Conservation (phyloP, 2,113 vertebrate genomes). For the Corydoras sp. region DNA sequence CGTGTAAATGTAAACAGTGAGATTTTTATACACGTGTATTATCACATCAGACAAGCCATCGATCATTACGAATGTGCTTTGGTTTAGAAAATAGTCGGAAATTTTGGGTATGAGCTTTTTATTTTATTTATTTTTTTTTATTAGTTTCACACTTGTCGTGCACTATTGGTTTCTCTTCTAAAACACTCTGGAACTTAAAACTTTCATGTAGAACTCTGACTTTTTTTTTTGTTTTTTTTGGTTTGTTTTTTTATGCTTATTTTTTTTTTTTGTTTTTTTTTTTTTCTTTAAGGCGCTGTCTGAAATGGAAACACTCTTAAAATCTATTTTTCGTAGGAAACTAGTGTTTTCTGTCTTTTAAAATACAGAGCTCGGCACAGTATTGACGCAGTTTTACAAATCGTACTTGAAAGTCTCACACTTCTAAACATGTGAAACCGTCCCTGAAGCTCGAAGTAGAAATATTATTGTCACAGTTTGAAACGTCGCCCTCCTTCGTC, state of each 20-base stretch:
- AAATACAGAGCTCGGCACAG: conserved; percentile 85
- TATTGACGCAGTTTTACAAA: conserved; percentile 78
- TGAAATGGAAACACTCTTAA: conserved; percentile 67
- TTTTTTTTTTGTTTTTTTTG: conserved; percentile 28
- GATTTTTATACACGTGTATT: conserved; percentile 76
- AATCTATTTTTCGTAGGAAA: conserved; percentile 81
- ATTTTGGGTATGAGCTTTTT: conserved; percentile 85
- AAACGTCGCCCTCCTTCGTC: too few species aligned
- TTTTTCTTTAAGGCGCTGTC: conserved; percentile 66
- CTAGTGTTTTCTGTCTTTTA: conserved; percentile 89
- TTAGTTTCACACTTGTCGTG: conserved; percentile 62
- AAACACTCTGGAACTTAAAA: conserved; percentile 77
- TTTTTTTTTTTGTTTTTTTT: conserved; percentile 59
- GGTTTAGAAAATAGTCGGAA: conserved; percentile 93
- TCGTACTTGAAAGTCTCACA: conserved; percentile 69
- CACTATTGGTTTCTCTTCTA: conserved; percentile 56
- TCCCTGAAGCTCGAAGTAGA: conserved; percentile 84
- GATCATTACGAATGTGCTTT: conserved; percentile 88
- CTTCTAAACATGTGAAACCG: conserved; percentile 63
- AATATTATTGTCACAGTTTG: conserved; percentile 70
- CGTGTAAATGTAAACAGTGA: conserved; percentile 92
- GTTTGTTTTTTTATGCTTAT: too few species aligned
- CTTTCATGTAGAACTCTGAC: conserved; percentile 41
- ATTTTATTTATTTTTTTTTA: conserved; percentile 47
- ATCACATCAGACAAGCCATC: conserved; percentile 75